These are phyloP conservation scores for Cirrhinus mrigala DNA, from an alignment of 2,797 vertebrate species.

Conservation along the genomic window DNA sequence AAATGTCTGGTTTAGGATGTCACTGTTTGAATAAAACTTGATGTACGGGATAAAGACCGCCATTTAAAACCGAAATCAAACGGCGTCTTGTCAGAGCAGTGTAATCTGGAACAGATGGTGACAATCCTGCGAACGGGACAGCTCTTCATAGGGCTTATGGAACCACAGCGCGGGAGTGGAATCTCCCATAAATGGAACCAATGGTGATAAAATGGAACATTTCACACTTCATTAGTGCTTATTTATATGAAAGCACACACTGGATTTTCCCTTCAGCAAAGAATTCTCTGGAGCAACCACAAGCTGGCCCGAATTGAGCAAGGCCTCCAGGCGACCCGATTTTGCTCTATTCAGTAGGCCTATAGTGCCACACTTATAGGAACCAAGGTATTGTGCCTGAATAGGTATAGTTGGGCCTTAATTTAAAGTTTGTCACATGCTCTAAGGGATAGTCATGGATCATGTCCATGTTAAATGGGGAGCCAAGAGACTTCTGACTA, in stretches of 20 bases:
- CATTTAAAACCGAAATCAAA: constrained; percentile 74
- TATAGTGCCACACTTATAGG: not conserved
- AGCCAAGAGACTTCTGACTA: not conserved
- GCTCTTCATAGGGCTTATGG: constrained; percentile 71
- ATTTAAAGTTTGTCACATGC: not conserved
- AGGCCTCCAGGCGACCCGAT: constrained; percentile 21
- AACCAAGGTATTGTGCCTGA: not conserved
- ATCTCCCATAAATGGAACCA: constrained; percentile 65
- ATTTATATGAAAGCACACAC: constrained; percentile 73
- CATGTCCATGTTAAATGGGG: not conserved
- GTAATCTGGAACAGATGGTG: constrained; percentile 81
- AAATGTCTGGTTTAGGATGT: constrained; percentile 75
- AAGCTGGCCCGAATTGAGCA: constrained; percentile 52
- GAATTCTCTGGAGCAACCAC: constrained; percentile 54
- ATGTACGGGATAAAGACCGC: constrained; percentile 73
- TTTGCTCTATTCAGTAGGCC: not conserved
- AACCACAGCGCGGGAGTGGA: constrained; percentile 68
- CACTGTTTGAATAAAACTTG: constrained; percentile 80
- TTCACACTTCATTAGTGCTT: constrained; percentile 71
- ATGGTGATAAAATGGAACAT: constrained; percentile 73
- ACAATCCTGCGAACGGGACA: constrained; percentile 70
- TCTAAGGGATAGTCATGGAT: not conserved
- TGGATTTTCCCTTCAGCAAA: constrained; percentile 62
- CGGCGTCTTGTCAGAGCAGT: constrained; percentile 69
- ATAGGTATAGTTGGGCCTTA: not conserved